Base-by-base conservation (phyloP, 2,797 vertebrate genomes). In the Enteromius treurensis region DNA sequence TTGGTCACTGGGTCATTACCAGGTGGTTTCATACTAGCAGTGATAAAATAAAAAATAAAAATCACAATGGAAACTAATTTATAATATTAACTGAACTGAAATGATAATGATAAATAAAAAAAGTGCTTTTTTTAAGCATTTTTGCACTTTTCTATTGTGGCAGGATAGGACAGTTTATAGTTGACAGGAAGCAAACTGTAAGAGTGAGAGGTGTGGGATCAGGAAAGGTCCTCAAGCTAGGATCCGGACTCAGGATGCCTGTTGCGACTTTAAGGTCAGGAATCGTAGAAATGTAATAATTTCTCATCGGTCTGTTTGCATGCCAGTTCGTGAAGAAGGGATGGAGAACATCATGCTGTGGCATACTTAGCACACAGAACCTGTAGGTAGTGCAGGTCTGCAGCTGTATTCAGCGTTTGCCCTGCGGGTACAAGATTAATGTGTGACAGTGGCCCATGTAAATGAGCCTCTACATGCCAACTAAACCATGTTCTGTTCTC, bases 401-500 rank as follows among this genome's bases (percentile, higher is more conserved):
- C 67, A 77, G 75, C 75, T 40, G 49, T 19, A 78, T 77, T 45
- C 49, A 69, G 42, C n/a, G 14, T 47, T 69, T 70, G 37, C 53
- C 55, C 42, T 34, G 40, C 19, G 34, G 68, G 70, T 62, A 78
- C 65, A 69, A 69, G 75, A 84, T 79, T 65, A 55, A 76, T 82
- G 62, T 53, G 32, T 77, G 58, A 67, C 73, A 53, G 42, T n/a
- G 58, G 71, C 32, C 80, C 73, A 67, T 82, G 81, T 67, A 68
- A 76, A 82, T 77, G 37, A 83, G 81, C 68, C 73, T 76, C 73
- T 83, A 65, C 32, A 21, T 77, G 60, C 60, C 71, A 82, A 76
- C 71, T 55, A 58, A 77, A 58, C 49, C 40, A 69, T 45, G 64
- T 77, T 58, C 26, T 7, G 3, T 77, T 67, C 51, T 60, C 34